Evolutionary conservation across 2,888 invertebrate genomes (phyloP), one percentile per base, ranked within the genome.

Genomic region (Trichacis sp.): DNA sequence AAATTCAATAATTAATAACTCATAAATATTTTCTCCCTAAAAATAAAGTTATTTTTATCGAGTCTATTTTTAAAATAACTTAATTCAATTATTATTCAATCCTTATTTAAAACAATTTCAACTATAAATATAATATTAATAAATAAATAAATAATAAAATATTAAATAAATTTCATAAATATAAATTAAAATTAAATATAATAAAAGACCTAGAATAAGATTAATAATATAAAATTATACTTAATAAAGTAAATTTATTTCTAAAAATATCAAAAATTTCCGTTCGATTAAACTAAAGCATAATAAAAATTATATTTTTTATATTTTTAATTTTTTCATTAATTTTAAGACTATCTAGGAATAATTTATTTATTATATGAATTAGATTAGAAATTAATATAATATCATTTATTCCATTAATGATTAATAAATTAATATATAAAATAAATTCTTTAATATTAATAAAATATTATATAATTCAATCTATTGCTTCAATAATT

Each of bases 401-500:
- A 66, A 88, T 73, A 69, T 88, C 70, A 85, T 89, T 81, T 79
- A 88, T 72, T 88, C 75, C 85, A 87, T 76, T 87, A 89, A 82
- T 81, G 84, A 84, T 73, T 88, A 73, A 87, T 87, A 50, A 46
- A 80, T 90, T 90, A 88, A 85, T 81, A 59, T 78, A 82, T 86
- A 80, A 89, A 87, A 87, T 85, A 90, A 79, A 86, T 91, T 86
- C 72, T 87, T 76, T 90, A 91, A 88, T 91, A 90, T 88, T 64
- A 58, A 47, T 60, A 30, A 36, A 57, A 19, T 66, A 60, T 63
- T 67, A 54, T 77, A 85, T 91, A 82, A 89, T 89, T 87, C 92
- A 91, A 89, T 90, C 91, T 58, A 82, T 86, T 4, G 89, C 89
- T 2, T 86, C 91, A 64, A 86, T 91, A 81, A 86, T 89, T 80